Percentiles rank a stretch among this genome's conserved stretches.
Conservation (phyloP, 1,140 invertebrate species). For the Bicyclus anynana region DNA sequence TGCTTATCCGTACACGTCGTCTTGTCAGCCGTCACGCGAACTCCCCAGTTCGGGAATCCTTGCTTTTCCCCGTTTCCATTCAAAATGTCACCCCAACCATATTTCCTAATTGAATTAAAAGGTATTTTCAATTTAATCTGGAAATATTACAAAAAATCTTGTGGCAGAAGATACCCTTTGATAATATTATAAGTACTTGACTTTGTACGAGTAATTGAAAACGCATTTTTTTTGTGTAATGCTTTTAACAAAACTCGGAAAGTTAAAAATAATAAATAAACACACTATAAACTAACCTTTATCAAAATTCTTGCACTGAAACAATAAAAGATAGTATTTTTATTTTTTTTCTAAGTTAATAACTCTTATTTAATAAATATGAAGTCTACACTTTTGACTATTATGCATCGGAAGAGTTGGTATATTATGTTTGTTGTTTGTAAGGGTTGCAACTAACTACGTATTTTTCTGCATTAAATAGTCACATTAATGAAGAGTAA, state of each 20-base stretch:
- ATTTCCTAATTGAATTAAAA: slow-evolving; percentile 11
- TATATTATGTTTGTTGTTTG: no score
- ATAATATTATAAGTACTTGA: neutral
- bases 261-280: no score
- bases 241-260: neutral
- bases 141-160: slow-evolving; percentile 14
- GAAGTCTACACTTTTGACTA: no score
- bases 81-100: slow-evolving; percentile 2
- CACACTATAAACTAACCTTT: no score
- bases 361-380: no score
- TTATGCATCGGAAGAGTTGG: no score
- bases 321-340: no score
- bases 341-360: no score
- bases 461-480: no score
- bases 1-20: slow-evolving; percentile 60
- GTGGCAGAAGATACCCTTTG: slow-evolving; percentile 1
- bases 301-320: no score
- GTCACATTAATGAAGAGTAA: no score
- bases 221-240: neutral
- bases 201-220: neutral
- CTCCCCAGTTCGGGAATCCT: slow-evolving; percentile 46
- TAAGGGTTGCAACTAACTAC: no score
- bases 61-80: slow-evolving; percentile 39
- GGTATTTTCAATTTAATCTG: slow-evolving; percentile 10
- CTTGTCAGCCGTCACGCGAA: slow-evolving; percentile 65